Base-by-base conservation (phyloP, 2,888 invertebrate species). In the Sinhomidia bicolor region DNA sequence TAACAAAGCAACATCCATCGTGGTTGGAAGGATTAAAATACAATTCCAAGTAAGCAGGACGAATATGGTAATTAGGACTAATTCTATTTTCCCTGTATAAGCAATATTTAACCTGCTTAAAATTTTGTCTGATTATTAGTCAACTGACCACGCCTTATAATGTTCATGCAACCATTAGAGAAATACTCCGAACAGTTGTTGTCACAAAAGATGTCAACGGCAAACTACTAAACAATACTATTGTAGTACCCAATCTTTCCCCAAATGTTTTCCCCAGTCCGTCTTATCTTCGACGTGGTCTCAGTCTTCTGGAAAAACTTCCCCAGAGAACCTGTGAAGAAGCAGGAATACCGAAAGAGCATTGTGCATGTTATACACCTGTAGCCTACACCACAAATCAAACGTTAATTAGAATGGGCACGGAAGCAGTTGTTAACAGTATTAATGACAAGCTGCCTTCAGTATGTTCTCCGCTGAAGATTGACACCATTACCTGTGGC, bases 71-170 rank as follows among this genome's bases (percentile, higher is more conserved):
- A n/a, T n/a, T n/a, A 5, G 36, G 36, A 5, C 36, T 5, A 36
- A 36, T 5, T 20, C 10, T 17, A n/a, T 14, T 10, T 65, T 29
- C 6, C 1, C 14, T 32, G 4, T 10, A 2, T 20, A 17, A 9
- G 4, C 17, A 1, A 41, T 17, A 20, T n/a, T 9, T 17, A 26
- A 44, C n/a, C n/a, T 36, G 36, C 7, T 36, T 36, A 36, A 36
- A 36, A 36, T 36, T 36, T n/a, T n/a, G n/a, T n/a, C n/a, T 29
- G 10, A 29, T 41, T 85, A 54, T 60, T 57, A 91, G 91, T 29
- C 65, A 86, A 10, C 41, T 91, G 20, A 78, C 82, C 0, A 89
- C 91, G 10, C 89, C 90, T 2, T 91, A 41, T 79, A 90, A 91
- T 54, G n/a, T 91, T n/a, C 89, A 91, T 47, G 85, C 86, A 4